A percentile compares a stretch with the other conserved stretches of the same genome.
phyloP scores from a whole-genome alignment of 1,140 invertebrate genomes.

The Caenorhabditis remanei region DNA sequence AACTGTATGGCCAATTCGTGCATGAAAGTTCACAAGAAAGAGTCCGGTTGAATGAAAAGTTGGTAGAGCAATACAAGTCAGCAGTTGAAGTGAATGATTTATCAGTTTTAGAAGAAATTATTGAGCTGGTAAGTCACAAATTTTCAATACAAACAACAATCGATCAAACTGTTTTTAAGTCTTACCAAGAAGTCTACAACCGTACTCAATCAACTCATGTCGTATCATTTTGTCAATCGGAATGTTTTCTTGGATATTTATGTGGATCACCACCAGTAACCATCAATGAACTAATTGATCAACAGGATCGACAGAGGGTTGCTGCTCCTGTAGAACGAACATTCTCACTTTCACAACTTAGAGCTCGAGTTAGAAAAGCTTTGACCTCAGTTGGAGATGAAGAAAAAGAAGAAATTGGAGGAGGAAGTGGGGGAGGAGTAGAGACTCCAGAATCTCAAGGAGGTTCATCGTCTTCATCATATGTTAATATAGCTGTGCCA shows the following conservation, averaged over 20 bases:
- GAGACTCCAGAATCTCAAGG: constrained; percentile 43
- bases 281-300: constrained; percentile 63
- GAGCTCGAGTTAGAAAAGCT: constrained; percentile 52
- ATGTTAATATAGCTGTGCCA: background rate
- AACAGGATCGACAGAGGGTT: constrained; percentile 46
- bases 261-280: constrained; percentile 63
- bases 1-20: constrained; percentile 58
- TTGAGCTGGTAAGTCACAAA: constrained; percentile 62
- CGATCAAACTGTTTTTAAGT: constrained; percentile 7
- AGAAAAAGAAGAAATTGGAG: constrained; percentile 42
- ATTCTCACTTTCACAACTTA: constrained; percentile 65
- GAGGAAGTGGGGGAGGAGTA: background rate
- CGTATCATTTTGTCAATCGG: constrained; percentile 65
- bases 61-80: constrained; percentile 59
- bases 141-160: background rate
- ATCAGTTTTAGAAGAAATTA: constrained; percentile 53
- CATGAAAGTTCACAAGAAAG: constrained; percentile 61
- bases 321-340: constrained; percentile 45
- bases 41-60: constrained; percentile 57
- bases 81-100: constrained; percentile 62
- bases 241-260: constrained; percentile 63
- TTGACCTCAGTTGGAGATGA: constrained; percentile 40
- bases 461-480: background rate
- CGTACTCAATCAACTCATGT: constrained; percentile 63
- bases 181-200: constrained; percentile 66